Conservation (phyloP, 2,888 invertebrate species). For the Crioceris asparagi region DNA sequence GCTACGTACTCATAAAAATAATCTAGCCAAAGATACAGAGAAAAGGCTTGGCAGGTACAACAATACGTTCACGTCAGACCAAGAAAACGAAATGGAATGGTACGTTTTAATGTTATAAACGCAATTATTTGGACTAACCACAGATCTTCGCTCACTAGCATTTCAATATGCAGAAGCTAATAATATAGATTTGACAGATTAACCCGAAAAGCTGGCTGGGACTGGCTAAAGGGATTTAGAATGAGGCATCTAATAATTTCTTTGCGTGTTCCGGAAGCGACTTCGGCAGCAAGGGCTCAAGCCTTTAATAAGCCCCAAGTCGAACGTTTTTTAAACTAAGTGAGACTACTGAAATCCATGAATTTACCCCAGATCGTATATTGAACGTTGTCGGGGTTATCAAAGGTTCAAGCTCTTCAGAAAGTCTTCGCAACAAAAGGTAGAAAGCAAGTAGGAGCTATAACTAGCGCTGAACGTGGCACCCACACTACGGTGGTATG, state of each 20-base stretch:
- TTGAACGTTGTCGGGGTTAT: no score
- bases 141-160: no score
- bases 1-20: no score
- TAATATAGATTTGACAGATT: neutral
- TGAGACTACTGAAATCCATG: neutral
- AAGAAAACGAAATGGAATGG: neutral
- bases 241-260: neutral
- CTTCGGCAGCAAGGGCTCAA: neutral
- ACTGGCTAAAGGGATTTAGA: neutral
- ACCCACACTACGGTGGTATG: constrained; percentile 13
- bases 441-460: constrained; percentile 33
- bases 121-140: no score
- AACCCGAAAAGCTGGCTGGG: no score
- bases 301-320: neutral
- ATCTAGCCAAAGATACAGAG: neutral
- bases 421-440: no score
- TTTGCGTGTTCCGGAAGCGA: neutral
- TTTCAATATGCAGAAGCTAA: neutral
- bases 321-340: neutral
- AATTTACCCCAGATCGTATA: neutral
- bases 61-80: neutral
- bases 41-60: neutral
- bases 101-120: neutral
- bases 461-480: constrained; percentile 28
- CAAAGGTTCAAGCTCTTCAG: no score